phyloP scores from a whole-genome alignment of 2,797 vertebrate species.

The Crax fasciolata region DNA sequence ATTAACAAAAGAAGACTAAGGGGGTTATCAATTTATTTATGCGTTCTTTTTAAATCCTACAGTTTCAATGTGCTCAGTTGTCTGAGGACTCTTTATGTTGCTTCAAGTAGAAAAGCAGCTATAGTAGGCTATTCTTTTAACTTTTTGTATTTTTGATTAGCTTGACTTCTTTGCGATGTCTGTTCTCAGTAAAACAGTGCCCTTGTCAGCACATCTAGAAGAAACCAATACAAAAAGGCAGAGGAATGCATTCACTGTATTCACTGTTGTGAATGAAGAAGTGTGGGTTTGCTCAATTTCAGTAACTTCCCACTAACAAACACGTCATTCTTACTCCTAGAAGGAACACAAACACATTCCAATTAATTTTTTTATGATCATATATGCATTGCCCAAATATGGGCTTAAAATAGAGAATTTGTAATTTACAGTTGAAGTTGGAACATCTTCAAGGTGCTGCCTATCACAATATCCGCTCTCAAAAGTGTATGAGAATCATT shows the following conservation, averaged over 20 bases:
- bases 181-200: constrained; percentile 15
- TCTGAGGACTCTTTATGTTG: background rate
- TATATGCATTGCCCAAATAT: background rate
- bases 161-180: constrained; percentile 19
- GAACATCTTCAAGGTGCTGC: background rate
- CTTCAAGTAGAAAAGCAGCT: constrained; percentile 15
- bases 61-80: background rate
- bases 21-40: background rate
- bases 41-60: background rate
- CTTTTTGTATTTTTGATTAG: constrained; percentile 35
- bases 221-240: constrained; percentile 32
- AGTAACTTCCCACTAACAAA: constrained; percentile 18
- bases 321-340: background rate
- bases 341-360: background rate
- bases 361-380: background rate
- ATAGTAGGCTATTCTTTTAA: constrained; percentile 26
- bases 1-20: background rate
- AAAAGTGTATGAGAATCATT: background rate
- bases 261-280: constrained; percentile 11
- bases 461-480: background rate
- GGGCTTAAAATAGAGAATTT: background rate
- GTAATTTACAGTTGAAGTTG: background rate
- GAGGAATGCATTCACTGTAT: background rate
- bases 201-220: constrained; percentile 37
- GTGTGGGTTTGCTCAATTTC: background rate